Percentiles rank a stretch among this genome's conserved stretches.
Conservation (phyloP, 2,113 vertebrate species). For the Enhydra lutris region DNA sequence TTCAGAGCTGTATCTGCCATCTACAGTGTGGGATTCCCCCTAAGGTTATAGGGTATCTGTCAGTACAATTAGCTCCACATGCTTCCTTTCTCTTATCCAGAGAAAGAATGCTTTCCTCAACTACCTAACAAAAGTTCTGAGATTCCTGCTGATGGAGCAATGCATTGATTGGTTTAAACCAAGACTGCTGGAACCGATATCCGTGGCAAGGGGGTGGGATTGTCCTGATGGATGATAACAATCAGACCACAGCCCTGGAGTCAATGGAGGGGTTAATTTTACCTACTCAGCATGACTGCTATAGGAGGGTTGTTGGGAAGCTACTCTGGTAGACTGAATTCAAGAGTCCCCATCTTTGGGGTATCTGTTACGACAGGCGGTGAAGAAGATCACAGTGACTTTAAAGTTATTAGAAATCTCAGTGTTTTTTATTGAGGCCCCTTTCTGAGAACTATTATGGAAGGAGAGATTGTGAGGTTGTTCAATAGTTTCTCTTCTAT, state of each 20-base stretch:
- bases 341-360: background rate
- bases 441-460: background rate
- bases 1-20: background rate
- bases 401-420: background rate
- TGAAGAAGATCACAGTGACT: background rate
- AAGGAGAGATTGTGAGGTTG: background rate
- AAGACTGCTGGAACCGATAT: background rate
- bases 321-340: background rate
- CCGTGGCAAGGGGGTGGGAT: background rate
- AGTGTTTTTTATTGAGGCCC: background rate
- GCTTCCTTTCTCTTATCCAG: background rate
- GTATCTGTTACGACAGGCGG: background rate
- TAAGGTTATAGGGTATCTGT: background rate
- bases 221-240: background rate
- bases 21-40: background rate
- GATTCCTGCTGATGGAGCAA: background rate
- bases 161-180: background rate
- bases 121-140: background rate
- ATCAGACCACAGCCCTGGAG: background rate
- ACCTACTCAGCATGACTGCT: background rate
- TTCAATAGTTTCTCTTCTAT: background rate
- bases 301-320: background rate
- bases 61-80: background rate
- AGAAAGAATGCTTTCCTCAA: background rate
- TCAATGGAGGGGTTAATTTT: background rate